Conservation (phyloP, 2,797 vertebrate genomes). For the Xenops minutus region DNA sequence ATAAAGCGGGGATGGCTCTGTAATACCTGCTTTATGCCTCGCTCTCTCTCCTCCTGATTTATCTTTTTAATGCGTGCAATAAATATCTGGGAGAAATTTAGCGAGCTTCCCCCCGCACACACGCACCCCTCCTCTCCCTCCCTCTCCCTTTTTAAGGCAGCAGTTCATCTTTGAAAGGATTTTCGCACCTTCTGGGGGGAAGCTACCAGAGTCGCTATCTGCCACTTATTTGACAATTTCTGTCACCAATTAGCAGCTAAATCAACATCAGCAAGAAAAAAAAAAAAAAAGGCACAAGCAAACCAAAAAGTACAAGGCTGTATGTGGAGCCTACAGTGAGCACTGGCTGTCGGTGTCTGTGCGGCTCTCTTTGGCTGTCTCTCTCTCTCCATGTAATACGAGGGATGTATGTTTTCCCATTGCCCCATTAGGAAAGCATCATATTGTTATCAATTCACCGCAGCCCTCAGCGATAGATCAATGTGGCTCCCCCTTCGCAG, state of each 20-base stretch:
- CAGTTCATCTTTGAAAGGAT: conserved; percentile 89
- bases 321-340: conserved; percentile 44
- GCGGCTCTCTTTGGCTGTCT: neutral
- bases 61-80: conserved; percentile 91
- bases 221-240: conserved; percentile 99
- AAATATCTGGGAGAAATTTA: conserved; percentile 90
- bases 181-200: conserved; percentile 94
- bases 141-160: conserved; percentile 75
- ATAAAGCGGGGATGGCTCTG: conserved; percentile 79
- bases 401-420: conserved; percentile 78
- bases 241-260: conserved; percentile 99
- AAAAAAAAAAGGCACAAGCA: conserved; percentile 9
- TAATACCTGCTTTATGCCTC: conserved; percentile 84
- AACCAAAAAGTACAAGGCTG: conserved; percentile 76
- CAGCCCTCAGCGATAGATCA: conserved; percentile 80
- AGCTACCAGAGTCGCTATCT: conserved; percentile 89
- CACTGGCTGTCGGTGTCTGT: neutral
- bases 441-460: conserved; percentile 79
- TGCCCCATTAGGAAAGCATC: conserved; percentile 83
- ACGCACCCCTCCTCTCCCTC: neutral
- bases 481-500: conserved; percentile 72
- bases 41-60: conserved; percentile 83
- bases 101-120: conserved; percentile 72
- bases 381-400: conserved; percentile 42
- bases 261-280: conserved; percentile 91